Evolutionary conservation across 2,888 invertebrate genomes (phyloP).

Genomic region (Philopedon plagiatum): DNA sequence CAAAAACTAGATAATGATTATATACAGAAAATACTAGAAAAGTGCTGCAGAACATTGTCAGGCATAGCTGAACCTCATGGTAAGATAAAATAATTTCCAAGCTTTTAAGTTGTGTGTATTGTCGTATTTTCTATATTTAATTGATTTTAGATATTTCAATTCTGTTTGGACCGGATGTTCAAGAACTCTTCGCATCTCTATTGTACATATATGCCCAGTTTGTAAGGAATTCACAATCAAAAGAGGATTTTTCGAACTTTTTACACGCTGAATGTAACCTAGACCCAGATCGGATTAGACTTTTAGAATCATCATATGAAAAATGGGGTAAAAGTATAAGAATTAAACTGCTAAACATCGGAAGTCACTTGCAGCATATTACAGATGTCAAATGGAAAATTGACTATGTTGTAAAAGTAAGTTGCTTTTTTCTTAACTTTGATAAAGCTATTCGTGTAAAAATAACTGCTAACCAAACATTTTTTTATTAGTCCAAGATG

Average conservation of each 20-base stretch:
- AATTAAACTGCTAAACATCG: slow-evolving; percentile 63
- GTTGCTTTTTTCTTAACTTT: neutral
- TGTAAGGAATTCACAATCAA: slow-evolving; percentile 58
- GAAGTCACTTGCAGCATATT: slow-evolving; percentile 70
- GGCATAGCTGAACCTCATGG: slow-evolving; percentile 58
- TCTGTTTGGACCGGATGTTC: neutral
- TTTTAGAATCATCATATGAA: slow-evolving; percentile 61
- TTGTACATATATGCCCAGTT: slow-evolving; percentile 62
- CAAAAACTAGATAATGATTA: slow-evolving; percentile 56
- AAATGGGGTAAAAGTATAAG: slow-evolving; percentile 59
- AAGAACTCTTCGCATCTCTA: slow-evolving; percentile 46
- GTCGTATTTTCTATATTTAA: neutral
- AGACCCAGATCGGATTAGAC: slow-evolving; percentile 52
- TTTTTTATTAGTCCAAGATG: slow-evolving; percentile 62
- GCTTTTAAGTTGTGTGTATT: neutral
- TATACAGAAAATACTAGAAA: slow-evolving; percentile 60
- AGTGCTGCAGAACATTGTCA: slow-evolving; percentile 58
- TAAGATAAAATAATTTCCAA: slow-evolving; percentile 39
- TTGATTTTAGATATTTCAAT: slow-evolving; percentile 24
- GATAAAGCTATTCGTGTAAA: neutral
- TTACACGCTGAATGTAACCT: slow-evolving; percentile 60
- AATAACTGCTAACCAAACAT: neutral
- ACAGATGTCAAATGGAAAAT: slow-evolving; percentile 75
- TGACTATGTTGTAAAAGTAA: slow-evolving; percentile 69
- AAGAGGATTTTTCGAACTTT: slow-evolving; percentile 57